phyloP scores from a whole-genome alignment of 2,113 vertebrate genomes.

The Oxygymnocypris stewartii region DNA sequence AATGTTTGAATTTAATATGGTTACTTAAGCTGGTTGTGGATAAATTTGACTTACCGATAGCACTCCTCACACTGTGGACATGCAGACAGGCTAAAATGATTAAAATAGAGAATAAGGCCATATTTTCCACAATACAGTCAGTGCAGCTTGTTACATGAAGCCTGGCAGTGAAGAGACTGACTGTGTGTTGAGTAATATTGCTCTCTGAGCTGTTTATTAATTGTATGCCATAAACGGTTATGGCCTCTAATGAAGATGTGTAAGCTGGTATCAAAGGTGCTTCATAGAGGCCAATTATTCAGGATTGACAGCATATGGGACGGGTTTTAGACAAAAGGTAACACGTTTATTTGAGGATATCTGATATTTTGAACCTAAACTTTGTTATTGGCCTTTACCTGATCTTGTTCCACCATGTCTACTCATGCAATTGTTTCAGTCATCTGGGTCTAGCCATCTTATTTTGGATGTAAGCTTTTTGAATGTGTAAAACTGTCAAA shows the following conservation, averaged over 20 bases:
- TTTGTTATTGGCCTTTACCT: neutral
- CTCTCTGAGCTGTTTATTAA: neutral
- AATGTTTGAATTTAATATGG: neutral
- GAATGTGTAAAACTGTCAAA: neutral
- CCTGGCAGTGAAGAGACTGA: neutral
- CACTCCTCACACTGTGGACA: constrained; percentile 36
- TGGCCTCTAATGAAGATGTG: neutral
- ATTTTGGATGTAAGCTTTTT: too few relatives aligned
- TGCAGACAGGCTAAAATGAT: constrained; percentile 44
- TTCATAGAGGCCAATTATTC: constrained; percentile 1
- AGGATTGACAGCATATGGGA: neutral
- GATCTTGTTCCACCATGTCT: neutral
- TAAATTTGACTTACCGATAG: constrained; percentile 60
- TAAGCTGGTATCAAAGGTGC: constrained; percentile 31
- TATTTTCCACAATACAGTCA: constrained; percentile 18
- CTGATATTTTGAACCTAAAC: neutral
- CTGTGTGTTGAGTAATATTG: neutral
- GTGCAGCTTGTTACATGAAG: neutral
- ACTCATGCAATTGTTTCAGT: neutral
- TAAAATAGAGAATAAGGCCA: neutral
- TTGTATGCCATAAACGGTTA: constrained; percentile 12
- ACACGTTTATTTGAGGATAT: neutral
- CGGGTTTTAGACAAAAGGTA: too few relatives aligned
- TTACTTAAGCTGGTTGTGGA: neutral
- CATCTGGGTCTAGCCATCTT: neutral